Evolutionary conservation across 2,888 invertebrate genomes (phyloP).

Genomic region (Rhimphoctona megacephalus): DNA sequence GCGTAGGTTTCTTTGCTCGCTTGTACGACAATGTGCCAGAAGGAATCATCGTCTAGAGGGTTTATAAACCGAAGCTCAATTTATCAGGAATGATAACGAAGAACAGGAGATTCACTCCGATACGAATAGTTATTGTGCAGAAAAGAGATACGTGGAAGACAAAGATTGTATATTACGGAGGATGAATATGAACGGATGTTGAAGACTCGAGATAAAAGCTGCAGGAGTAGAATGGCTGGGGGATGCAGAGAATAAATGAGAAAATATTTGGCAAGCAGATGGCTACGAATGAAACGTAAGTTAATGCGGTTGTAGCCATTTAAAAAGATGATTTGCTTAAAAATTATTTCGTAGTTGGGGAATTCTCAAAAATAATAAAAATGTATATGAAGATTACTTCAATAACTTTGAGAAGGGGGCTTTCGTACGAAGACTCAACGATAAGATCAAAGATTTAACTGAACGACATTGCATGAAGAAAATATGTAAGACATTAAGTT

Average conservation of each 20-base stretch:
- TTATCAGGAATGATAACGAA: slow-evolving; percentile 20
- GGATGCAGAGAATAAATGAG: background rate
- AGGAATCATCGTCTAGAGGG: slow-evolving; percentile 54
- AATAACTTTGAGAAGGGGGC: no score
- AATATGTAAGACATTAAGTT: background rate
- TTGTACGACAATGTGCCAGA: slow-evolving; percentile 62
- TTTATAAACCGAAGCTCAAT: background rate
- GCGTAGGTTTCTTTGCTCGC: slow-evolving; percentile 21
- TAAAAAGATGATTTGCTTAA: background rate
- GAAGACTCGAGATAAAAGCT: slow-evolving; percentile 36
- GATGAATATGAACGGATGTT: slow-evolving; percentile 19
- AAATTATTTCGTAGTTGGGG: background rate
- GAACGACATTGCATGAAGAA: background rate
- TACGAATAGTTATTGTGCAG: slow-evolving; percentile 24
- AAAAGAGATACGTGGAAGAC: background rate
- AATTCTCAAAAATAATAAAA: background rate
- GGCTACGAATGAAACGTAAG: background rate
- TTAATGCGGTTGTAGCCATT: background rate
- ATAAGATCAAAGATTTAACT: background rate
- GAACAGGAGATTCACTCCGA: background rate
- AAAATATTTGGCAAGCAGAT: slow-evolving; percentile 1
- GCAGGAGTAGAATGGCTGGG: background rate
- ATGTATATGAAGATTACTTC: background rate
- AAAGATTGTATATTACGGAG: background rate
- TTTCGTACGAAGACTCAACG: no score